Evolutionary conservation across 2,888 invertebrate species (phyloP).

Genomic region (Labia minor): DNA sequence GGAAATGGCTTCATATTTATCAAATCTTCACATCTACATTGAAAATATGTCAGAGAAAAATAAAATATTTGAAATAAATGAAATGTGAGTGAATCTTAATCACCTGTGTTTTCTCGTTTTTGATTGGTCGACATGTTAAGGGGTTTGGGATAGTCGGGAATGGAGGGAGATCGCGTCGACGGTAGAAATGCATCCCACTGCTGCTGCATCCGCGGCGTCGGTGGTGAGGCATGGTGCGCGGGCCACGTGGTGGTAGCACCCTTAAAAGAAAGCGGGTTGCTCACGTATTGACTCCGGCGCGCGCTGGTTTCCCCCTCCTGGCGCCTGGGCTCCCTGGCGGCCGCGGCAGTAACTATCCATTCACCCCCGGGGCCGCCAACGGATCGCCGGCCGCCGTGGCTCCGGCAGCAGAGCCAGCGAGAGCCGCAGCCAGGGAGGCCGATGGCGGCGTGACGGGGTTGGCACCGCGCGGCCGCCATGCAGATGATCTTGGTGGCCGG

Average conservation of each 20-base stretch:
- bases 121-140: too few species aligned
- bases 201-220: not conserved
- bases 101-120: too few species aligned
- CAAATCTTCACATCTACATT: too few species aligned
- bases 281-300: not conserved
- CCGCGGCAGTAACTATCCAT: slow-evolving; percentile 32
- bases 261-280: not conserved
- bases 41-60: too few species aligned
- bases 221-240: not conserved
- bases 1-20: too few species aligned
- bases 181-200: too few species aligned
- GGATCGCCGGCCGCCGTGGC: slow-evolving; percentile 26
- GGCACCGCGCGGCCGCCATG: slow-evolving; percentile 31
- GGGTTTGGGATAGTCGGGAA: too few species aligned
- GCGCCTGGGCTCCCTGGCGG: slow-evolving; percentile 31
- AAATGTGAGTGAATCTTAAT: too few species aligned
- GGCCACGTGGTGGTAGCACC: not conserved
- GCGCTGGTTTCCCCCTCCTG: not conserved
- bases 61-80: too few species aligned
- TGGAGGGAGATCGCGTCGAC: too few species aligned
- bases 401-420: slow-evolving; percentile 1
- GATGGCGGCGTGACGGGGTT: slow-evolving; percentile 32
- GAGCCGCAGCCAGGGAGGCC: slow-evolving; percentile 31
- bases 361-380: slow-evolving; percentile 20
- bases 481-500: slow-evolving; percentile 41